Conservation (phyloP, 2,888 invertebrate species). For the Lasioglossum lativentre region DNA sequence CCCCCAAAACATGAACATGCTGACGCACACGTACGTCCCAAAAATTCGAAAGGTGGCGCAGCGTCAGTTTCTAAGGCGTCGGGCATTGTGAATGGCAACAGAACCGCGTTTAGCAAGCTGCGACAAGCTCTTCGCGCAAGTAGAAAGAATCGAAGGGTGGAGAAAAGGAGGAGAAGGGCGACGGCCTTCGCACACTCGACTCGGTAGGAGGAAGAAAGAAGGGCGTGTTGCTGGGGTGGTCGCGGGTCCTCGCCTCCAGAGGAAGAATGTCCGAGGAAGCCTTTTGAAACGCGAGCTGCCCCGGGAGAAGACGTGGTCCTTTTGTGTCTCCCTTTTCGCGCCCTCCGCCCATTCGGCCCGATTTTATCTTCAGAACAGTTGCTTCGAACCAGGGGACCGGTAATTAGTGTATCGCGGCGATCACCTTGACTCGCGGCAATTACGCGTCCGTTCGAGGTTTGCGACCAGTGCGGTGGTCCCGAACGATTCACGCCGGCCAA, state of each 20-base stretch:
- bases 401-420: conserved; percentile 51
- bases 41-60: neutral
- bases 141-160: conserved; percentile 18
- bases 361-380: conserved; percentile 54
- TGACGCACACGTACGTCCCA: neutral
- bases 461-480: neutral
- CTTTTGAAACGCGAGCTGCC: conserved; percentile 37
- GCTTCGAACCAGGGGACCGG: conserved; percentile 9
- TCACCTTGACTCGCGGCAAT: conserved; percentile 50
- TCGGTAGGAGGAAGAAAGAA: conserved; percentile 30
- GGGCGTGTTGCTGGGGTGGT: conserved; percentile 39
- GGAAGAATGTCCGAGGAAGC: conserved; percentile 51
- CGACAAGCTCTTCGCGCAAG: neutral
- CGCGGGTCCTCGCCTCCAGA: conserved; percentile 3
- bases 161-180: conserved; percentile 14
- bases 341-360: conserved; percentile 28
- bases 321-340: conserved; percentile 31
- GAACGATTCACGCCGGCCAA: conserved; percentile 9
- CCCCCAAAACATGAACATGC: neutral
- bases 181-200: conserved; percentile 2
- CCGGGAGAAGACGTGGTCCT: conserved; percentile 29
- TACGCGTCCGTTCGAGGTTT: conserved; percentile 14
- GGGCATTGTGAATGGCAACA: neutral
- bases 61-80: neutral
- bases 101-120: conserved; percentile 8